Evolutionary conservation across 1,140 invertebrate genomes (phyloP).

Genomic region (Drosophila nebulosa): DNA sequence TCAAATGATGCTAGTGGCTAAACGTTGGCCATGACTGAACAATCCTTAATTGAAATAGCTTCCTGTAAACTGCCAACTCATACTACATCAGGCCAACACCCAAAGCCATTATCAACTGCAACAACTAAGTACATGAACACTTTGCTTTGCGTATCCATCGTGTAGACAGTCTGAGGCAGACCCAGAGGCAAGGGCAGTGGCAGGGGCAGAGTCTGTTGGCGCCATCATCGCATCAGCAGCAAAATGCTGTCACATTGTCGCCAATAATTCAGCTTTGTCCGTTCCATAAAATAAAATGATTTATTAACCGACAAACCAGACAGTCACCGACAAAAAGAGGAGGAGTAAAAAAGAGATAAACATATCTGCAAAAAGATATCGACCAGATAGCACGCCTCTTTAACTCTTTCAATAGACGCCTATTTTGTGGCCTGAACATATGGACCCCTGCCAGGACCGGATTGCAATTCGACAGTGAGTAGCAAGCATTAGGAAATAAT

Average conservation of each 20-base stretch:
- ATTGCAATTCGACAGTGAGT: not conserved
- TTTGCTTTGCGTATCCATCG: not conserved
- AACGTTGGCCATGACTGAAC: constrained; percentile 16
- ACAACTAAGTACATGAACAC: not conserved
- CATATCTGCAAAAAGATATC: not conserved
- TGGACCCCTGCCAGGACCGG: not conserved
- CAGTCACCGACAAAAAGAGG: not conserved
- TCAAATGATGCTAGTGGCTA: not conserved
- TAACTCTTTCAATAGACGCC: not conserved
- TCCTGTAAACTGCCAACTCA: constrained; percentile 29
- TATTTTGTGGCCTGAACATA: not conserved
- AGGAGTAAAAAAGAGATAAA: not conserved
- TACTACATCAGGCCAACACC: constrained; percentile 9
- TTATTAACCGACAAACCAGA: constrained; percentile 29
- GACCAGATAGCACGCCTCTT: constrained; percentile 2
- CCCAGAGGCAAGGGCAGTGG: not conserved
- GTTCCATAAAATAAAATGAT: constrained; percentile 49
- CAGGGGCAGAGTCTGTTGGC: constrained; percentile 32
- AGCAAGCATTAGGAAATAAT: too few species aligned
- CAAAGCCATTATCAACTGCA: constrained; percentile 4
- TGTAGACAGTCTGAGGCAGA: not conserved
- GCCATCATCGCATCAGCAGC: constrained; percentile 22
- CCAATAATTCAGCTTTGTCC: constrained; percentile 48
- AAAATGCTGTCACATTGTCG: constrained; percentile 51
- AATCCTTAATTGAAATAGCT: constrained; percentile 28